Percentiles rank a stretch among this genome's conserved stretches.
Evolutionary conservation across 1,140 invertebrate genomes (phyloP).

Genomic region (Brachionus angularis): DNA sequence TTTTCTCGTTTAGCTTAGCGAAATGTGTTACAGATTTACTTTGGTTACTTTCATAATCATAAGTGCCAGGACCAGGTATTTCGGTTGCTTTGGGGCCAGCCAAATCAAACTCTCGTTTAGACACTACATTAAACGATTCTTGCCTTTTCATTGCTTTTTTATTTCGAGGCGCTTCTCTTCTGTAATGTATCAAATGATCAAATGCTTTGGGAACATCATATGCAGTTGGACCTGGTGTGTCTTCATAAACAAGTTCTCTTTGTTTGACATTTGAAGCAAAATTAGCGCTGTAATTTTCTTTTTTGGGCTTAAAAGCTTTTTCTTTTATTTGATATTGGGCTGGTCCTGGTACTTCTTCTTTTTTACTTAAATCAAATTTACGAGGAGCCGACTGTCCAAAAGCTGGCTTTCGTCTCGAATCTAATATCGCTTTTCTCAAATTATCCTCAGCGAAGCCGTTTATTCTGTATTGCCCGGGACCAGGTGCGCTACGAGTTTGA

Average conservation of each 20-base stretch:
- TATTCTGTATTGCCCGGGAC: conserved; percentile 56
- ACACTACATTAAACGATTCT: conserved; percentile 51
- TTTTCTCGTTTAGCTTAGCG: not conserved
- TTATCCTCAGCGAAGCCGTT: conserved; percentile 55
- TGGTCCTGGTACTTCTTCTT: conserved; percentile 49
- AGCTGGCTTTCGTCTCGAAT: conserved; percentile 51
- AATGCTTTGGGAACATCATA: conserved; percentile 54
- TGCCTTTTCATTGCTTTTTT: conserved; percentile 52
- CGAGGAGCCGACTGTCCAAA: conserved; percentile 52
- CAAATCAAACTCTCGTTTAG: conserved; percentile 48
- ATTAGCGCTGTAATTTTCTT: conserved; percentile 49
- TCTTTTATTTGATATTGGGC: conserved; percentile 45
- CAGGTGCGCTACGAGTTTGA: conserved; percentile 46
- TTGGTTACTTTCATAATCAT: conserved; percentile 50
- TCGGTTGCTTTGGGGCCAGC: conserved; percentile 47
- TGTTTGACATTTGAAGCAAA: conserved; percentile 52
- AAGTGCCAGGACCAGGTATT: conserved; percentile 55
- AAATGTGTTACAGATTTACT: not conserved
- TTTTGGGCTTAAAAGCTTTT: conserved; percentile 47
- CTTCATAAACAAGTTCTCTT: conserved; percentile 45
- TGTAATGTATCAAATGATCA: conserved; percentile 48
- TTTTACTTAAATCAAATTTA: conserved; percentile 47
- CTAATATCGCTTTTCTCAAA: conserved; percentile 55
- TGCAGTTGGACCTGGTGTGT: conserved; percentile 54
- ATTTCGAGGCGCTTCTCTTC: conserved; percentile 50